phyloP scores from a whole-genome alignment of 2,113 vertebrate species.

The Regulus satrapa region DNA sequence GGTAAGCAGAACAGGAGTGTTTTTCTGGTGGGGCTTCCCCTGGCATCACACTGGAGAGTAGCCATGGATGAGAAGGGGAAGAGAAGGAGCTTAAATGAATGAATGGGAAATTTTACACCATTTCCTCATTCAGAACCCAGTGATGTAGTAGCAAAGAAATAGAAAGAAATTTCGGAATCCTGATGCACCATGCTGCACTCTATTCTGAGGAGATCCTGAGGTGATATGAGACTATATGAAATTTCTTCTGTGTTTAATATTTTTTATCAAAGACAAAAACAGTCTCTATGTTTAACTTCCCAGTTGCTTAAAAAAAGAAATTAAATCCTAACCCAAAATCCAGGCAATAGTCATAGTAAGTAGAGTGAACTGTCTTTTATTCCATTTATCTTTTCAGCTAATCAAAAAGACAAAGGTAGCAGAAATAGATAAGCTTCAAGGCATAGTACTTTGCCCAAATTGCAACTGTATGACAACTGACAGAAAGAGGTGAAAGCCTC shows the following conservation, averaged over 20 bases:
- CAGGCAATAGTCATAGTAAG: neutral
- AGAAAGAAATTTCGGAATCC: neutral
- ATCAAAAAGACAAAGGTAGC: neutral
- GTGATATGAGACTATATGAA: neutral
- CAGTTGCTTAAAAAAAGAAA: neutral
- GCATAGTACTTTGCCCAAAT: neutral
- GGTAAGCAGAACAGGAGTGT: fast-evolving
- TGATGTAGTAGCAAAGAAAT: neutral
- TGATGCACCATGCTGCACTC: neutral
- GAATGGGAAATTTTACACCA: neutral
- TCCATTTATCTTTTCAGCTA: neutral
- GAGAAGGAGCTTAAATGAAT: neutral
- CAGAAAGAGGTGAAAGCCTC: neutral
- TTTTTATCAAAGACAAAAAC: neutral
- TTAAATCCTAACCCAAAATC: neutral
- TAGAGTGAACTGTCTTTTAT: neutral
- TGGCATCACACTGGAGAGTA: neutral
- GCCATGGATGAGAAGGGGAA: neutral
- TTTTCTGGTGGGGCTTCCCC: neutral
- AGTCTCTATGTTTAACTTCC: neutral
- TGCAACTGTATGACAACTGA: neutral
- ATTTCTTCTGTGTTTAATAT: neutral
- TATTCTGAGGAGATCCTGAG: fast-evolving
- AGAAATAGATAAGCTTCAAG: neutral
- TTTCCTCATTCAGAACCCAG: neutral